phyloP scores from a whole-genome alignment of 2,113 vertebrate genomes.

The Porphyrio hochstetteri region DNA sequence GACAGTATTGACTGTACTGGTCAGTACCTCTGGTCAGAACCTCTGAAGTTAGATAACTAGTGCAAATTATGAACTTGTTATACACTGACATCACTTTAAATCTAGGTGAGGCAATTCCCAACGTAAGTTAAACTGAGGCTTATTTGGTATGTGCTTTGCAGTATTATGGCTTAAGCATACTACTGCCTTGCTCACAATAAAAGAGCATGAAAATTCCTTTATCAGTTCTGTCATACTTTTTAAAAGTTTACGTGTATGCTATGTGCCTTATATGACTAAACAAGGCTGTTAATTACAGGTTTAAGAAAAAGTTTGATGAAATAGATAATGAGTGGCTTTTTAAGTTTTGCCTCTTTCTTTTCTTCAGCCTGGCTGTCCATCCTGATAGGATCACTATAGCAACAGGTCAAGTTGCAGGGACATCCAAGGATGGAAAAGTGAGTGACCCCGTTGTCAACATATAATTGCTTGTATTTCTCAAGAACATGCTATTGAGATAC shows the following conservation, averaged over 20 bases:
- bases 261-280: not conserved
- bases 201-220: not conserved
- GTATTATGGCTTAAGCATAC: not conserved
- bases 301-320: not conserved
- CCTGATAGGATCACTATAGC: constrained; percentile 99
- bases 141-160: not conserved
- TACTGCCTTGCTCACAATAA: not conserved
- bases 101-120: not conserved
- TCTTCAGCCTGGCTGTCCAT: constrained; percentile 91
- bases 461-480: not conserved
- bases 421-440: constrained; percentile 97
- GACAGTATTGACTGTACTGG: not conserved
- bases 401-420: constrained; percentile 96
- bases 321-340: not conserved
- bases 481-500: not conserved
- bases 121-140: not conserved
- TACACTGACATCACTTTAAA: not conserved
- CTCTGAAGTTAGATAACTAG: not conserved
- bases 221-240: not conserved
- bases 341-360: not conserved
- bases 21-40: not conserved
- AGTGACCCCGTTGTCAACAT: constrained; percentile 51
- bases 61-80: not conserved
- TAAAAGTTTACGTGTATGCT: not conserved
- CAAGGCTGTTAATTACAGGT: not conserved